These are phyloP conservation scores for Paramormyrops hopkinsi DNA, from an alignment of 2,797 vertebrate species.

Conservation along the genomic window DNA sequence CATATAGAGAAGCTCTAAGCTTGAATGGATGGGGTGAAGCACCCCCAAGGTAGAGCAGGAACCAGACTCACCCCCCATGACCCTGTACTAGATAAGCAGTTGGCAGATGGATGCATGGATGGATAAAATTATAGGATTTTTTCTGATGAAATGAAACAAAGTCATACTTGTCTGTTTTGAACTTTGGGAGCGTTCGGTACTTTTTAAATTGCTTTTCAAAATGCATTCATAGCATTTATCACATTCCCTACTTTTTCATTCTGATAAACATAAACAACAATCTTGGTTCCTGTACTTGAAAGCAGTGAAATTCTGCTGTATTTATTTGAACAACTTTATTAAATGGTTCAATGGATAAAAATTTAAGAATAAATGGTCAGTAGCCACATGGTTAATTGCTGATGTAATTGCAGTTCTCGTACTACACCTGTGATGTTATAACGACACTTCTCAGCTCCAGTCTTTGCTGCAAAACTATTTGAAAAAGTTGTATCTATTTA, in stretches of 20 bases:
- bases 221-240: not conserved
- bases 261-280: not conserved
- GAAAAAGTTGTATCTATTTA: not conserved
- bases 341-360: not conserved
- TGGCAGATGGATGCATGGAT: not conserved
- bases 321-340: not conserved
- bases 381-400: not conserved
- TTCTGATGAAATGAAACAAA: not conserved
- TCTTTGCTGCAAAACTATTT: not conserved
- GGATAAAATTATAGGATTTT: not conserved
- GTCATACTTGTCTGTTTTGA: not conserved
- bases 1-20: not conserved
- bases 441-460: no score
- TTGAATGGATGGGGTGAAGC: not conserved
- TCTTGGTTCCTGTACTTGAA: not conserved
- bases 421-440: not conserved
- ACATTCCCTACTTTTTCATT: not conserved
- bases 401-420: not conserved
- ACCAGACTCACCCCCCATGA: not conserved
- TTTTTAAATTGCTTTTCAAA: not conserved
- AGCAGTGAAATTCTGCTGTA: not conserved
- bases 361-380: not conserved
- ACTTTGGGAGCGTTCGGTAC: not conserved
- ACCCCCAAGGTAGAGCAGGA: not conserved
- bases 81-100: not conserved